A percentile compares a stretch with the other conserved stretches of the same genome.
phyloP scores from a whole-genome alignment of 2,888 invertebrate genomes.

The Agriopis leucophaearia region DNA sequence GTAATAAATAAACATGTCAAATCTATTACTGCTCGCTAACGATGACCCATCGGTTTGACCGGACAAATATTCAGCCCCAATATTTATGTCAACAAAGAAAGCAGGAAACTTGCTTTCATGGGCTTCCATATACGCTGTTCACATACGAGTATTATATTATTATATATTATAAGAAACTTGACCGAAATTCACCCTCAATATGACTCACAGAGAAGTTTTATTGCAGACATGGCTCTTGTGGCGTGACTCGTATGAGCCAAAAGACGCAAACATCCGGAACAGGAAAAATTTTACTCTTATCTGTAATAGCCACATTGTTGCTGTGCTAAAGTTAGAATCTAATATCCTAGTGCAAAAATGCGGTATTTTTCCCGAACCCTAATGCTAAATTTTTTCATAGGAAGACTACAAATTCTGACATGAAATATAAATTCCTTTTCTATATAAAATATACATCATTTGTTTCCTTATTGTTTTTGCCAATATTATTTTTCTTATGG shows the following conservation, averaged over 20 bases:
- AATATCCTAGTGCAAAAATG: constrained; percentile 7
- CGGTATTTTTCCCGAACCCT: background rate
- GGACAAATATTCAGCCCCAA: constrained; percentile 18
- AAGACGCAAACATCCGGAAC: constrained; percentile 3
- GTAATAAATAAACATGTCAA: constrained; percentile 2
- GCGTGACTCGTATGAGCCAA: constrained; percentile 11
- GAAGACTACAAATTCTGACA: background rate
- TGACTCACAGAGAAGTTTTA: constrained; percentile 30
- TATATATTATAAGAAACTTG: constrained; percentile 30
- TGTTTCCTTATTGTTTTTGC: no score
- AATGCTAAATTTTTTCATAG: background rate
- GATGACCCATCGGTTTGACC: constrained; percentile 13
- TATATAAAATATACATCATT: no score
- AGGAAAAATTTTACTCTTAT: constrained; percentile 19
- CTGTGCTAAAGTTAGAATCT: constrained; percentile 5
- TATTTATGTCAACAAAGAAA: constrained; percentile 27
- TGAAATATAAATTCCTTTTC: background rate
- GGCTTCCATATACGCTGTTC: constrained; percentile 23
- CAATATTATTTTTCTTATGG: no score
- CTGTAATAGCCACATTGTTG: constrained; percentile 12
- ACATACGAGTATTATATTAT: constrained; percentile 23
- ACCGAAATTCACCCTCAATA: constrained; percentile 32
- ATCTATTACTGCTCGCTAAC: constrained; percentile 4
- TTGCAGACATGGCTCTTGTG: constrained; percentile 31
- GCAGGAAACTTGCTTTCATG: constrained; percentile 18